phyloP scores from a whole-genome alignment of 2,888 invertebrate species.

The Hesperia comma region DNA sequence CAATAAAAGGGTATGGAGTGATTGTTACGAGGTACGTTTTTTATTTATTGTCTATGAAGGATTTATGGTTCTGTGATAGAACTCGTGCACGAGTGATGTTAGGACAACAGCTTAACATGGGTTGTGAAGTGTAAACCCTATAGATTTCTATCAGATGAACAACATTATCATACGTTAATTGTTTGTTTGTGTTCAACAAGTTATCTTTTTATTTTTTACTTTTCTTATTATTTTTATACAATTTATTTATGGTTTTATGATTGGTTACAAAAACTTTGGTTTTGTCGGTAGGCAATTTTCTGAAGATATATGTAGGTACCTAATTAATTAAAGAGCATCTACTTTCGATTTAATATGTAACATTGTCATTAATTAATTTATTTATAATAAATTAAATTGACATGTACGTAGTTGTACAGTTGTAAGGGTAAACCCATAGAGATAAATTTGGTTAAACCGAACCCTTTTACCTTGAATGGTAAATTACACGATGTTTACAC shows the following conservation, averaged over 20 bases:
- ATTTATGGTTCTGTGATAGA: slow-evolving; percentile 64
- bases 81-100: slow-evolving; percentile 20
- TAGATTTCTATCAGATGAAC: too few relatives aligned
- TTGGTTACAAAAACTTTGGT: too few relatives aligned
- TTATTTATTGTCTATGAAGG: slow-evolving; percentile 66
- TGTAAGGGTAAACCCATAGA: slow-evolving; percentile 5
- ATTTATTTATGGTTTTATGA: background rate
- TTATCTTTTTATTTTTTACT: background rate
- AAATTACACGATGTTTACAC: slow-evolving; percentile 82
- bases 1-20: slow-evolving; percentile 78
- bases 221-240: background rate
- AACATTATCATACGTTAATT: background rate
- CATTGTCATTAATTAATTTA: too few relatives aligned
- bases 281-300: too few relatives aligned
- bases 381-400: too few relatives aligned
- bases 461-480: slow-evolving; percentile 72
- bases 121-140: background rate
- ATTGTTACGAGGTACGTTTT: slow-evolving; percentile 68
- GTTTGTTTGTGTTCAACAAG: background rate
- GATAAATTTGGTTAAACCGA: slow-evolving; percentile 45
- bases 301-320: too few relatives aligned
- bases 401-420: background rate
- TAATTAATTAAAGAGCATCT: too few relatives aligned
- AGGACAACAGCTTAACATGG: slow-evolving; percentile 12
- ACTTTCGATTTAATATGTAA: too few relatives aligned